Evolutionary conservation across 2,797 vertebrate species (phyloP).

Genomic region (Oceanodroma leucorhoa): DNA sequence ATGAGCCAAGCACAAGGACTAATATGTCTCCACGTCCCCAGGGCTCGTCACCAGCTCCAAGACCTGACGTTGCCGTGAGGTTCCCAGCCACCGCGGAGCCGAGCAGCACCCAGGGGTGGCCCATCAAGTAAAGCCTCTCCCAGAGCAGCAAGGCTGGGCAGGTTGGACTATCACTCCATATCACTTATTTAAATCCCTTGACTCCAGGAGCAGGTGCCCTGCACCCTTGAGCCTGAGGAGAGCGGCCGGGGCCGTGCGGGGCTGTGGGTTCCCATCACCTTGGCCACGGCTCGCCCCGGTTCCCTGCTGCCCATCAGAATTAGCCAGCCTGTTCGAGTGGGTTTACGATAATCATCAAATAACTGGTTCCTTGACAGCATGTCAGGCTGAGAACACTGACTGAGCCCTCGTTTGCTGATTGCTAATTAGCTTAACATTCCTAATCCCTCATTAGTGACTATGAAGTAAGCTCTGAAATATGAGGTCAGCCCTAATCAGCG

Average conservation of each 20-base stretch:
- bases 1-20: neutral
- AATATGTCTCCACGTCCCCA: neutral
- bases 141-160: neutral
- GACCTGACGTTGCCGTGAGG: rapidly evolving
- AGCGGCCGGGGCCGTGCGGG: neutral
- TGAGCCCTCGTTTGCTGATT: slow-evolving; percentile 49
- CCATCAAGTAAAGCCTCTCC: neutral
- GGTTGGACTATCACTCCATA: neutral
- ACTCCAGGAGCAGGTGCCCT: neutral
- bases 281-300: rapidly evolving
- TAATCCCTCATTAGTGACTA: slow-evolving; percentile 66
- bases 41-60: neutral
- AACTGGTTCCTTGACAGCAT: neutral
- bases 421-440: slow-evolving; percentile 67
- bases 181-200: neutral
- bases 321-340: neutral
- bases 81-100: rapidly evolving
- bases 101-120: neutral
- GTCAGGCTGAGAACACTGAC: slow-evolving; percentile 37
- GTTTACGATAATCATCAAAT: slow-evolving; percentile 25
- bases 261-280: neutral
- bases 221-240: neutral
- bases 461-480: slow-evolving; percentile 61
- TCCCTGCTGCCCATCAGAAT: slow-evolving; percentile 21
- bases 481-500: slow-evolving; percentile 54